Percentiles rank a stretch among this genome's conserved stretches.
Conservation (phyloP, 1,140 invertebrate genomes). For the Drosophila mayri region DNA sequence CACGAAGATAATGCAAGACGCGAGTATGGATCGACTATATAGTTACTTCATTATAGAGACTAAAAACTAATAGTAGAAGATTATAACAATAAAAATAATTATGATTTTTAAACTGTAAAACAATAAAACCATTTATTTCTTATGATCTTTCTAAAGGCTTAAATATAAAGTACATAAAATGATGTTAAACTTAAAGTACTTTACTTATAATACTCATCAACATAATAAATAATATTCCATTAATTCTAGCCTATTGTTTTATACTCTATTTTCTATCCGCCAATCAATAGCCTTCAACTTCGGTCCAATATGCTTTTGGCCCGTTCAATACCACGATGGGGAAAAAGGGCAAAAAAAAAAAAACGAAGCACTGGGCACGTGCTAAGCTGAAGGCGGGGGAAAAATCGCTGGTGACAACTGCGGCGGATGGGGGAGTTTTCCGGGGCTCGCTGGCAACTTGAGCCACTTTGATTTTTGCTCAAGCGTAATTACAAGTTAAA, state of each 20-base stretch:
- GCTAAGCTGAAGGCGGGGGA: constrained; percentile 26
- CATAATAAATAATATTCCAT: neutral
- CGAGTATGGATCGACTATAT: neutral
- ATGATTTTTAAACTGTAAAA: too few relatives aligned
- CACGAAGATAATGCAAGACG: neutral
- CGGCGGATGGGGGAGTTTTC: constrained; percentile 13
- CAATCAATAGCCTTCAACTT: constrained; percentile 21
- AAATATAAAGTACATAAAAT: neutral
- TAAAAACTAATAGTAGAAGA: neutral
- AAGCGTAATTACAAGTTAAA: constrained; percentile 84
- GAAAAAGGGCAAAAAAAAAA: constrained; percentile 21
- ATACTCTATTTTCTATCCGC: neutral
- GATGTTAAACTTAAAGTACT: neutral
- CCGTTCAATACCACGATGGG: constrained; percentile 10
- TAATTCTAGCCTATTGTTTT: neutral
- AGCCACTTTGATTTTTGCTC: constrained; percentile 84
- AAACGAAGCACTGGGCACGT: constrained; percentile 32
- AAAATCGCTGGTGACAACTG: constrained; percentile 24
- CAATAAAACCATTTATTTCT: too few relatives aligned
- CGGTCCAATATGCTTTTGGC: constrained; percentile 32
- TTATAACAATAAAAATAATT: too few relatives aligned
- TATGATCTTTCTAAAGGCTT: too few relatives aligned
- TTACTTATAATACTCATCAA: neutral
- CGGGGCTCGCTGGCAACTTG: constrained; percentile 66
- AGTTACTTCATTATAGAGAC: constrained; percentile 7